phyloP scores from a whole-genome alignment of 1,140 invertebrate species.

The Ceratitis capitata region DNA sequence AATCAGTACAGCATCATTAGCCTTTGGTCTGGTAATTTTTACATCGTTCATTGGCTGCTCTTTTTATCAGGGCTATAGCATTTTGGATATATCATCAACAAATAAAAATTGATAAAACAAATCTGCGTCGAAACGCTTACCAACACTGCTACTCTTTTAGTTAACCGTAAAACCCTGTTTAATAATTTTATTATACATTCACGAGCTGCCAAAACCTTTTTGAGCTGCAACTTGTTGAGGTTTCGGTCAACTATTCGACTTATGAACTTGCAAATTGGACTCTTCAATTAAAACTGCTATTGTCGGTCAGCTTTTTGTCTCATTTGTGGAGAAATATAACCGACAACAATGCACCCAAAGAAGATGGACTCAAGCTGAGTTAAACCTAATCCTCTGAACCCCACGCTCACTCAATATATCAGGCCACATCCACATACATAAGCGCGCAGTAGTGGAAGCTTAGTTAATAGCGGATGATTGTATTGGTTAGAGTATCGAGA shows the following conservation, averaged over 20 bases:
- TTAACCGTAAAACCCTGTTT: background rate
- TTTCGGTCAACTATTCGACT: constrained; percentile 27
- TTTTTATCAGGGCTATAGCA: too few relatives aligned
- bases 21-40: too few relatives aligned
- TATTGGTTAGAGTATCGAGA: background rate
- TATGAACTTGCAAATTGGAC: constrained; percentile 27
- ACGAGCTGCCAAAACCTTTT: background rate
- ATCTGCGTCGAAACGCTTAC: background rate
- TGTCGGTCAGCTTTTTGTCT: background rate
- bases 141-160: background rate
- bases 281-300: constrained; percentile 16
- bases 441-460: too few relatives aligned
- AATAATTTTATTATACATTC: background rate
- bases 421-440: background rate
- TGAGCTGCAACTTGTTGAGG: constrained; percentile 24
- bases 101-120: too few relatives aligned
- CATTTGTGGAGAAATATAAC: background rate
- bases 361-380: constrained; percentile 4
- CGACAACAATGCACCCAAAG: background rate
- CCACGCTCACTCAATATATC: background rate
- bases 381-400: background rate
- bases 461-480: too few relatives aligned
- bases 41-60: too few relatives aligned
- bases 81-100: too few relatives aligned
- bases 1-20: too few relatives aligned